A percentile compares a stretch with the other conserved stretches of the same genome.
phyloP scores from a whole-genome alignment of 2,888 invertebrate species.

The Meteorus cinctellus region DNA sequence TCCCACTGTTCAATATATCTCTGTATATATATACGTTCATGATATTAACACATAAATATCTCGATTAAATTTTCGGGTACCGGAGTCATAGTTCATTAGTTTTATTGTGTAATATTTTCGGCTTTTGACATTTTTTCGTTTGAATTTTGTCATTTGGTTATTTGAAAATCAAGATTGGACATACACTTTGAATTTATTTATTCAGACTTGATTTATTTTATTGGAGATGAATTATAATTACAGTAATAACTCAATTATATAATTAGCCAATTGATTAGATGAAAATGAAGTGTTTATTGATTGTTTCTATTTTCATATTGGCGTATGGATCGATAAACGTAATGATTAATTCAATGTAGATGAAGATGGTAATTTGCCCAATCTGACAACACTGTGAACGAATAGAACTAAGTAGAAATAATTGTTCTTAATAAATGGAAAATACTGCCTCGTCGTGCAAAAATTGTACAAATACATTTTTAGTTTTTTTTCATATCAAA shows the following conservation, averaged over 20 bases:
- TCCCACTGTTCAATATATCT: conserved; percentile 50
- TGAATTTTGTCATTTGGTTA: not conserved
- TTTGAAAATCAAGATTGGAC: not conserved
- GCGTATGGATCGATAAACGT: too few species aligned
- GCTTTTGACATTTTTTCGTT: not conserved
- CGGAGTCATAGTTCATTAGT: not conserved
- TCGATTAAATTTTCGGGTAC: conserved; percentile 30
- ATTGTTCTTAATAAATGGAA: too few species aligned
- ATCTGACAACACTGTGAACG: too few species aligned
- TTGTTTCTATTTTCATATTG: not conserved
- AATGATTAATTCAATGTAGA: too few species aligned
- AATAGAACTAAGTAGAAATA: too few species aligned
- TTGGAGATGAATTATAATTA: not conserved
- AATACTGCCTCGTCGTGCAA: too few species aligned
- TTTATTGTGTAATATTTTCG: not conserved
- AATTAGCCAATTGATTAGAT: not conserved
- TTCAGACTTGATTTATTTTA: not conserved
- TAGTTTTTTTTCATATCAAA: not conserved
- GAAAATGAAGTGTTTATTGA: not conserved
- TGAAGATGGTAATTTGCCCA: too few species aligned
- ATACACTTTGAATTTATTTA: not conserved
- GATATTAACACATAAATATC: conserved; percentile 43
- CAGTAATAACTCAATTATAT: not conserved
- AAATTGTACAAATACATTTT: not conserved
- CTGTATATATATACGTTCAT: conserved; percentile 60